Percentiles rank a stretch among this genome's conserved stretches.
Evolutionary conservation across 2,888 invertebrate genomes (phyloP).

Genomic region (Melinaea menophilus): DNA sequence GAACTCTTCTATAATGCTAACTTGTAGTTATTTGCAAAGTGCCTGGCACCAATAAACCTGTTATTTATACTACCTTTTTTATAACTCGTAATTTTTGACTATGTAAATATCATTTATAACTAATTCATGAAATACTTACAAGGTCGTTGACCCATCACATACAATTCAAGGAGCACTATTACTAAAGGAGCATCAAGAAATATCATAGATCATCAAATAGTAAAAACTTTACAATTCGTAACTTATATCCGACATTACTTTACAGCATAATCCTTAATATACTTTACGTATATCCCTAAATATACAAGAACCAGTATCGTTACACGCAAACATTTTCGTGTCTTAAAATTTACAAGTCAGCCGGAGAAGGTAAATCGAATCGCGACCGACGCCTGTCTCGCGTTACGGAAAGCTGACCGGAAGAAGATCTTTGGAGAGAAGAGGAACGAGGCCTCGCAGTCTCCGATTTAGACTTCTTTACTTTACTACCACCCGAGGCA

Average conservation of each 20-base stretch:
- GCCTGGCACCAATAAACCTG: conserved; percentile 17
- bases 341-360: conserved; percentile 51
- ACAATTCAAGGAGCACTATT: conserved; percentile 4
- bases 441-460: conserved; percentile 62
- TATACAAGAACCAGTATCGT: conserved; percentile 14
- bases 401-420: conserved; percentile 60
- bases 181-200: conserved; percentile 4
- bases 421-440: conserved; percentile 67
- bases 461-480: conserved; percentile 69
- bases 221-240: conserved; percentile 2
- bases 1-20: conserved; percentile 12
- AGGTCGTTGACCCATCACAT: not conserved
- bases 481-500: conserved; percentile 69
- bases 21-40: conserved; percentile 20
- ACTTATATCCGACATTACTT: not conserved
- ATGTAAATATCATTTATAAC: too few relatives aligned
- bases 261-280: not conserved
- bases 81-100: conserved; percentile 6
- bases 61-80: not conserved
- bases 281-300: conserved; percentile 1
- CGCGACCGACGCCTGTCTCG: conserved; percentile 65
- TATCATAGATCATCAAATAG: conserved; percentile 3
- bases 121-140: not conserved
- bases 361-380: conserved; percentile 63
- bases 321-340: conserved; percentile 23